Conservation (phyloP, 2,888 invertebrate genomes). For the Acleris cristana region DNA sequence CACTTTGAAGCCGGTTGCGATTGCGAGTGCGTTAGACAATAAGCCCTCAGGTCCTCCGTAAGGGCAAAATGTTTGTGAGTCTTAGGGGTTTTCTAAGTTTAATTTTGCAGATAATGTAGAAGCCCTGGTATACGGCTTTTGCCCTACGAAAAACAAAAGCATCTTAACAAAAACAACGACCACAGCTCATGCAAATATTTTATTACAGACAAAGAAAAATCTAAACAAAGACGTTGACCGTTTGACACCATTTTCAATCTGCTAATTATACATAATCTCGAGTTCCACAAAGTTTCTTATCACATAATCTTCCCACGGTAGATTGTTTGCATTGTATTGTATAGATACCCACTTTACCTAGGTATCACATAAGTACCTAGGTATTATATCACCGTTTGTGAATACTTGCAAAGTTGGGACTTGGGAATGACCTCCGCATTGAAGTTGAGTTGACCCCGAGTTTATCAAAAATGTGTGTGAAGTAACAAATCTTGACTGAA, state of each 20-base stretch:
- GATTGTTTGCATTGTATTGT: conserved; percentile 8
- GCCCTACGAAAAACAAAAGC: too few species aligned
- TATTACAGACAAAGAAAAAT: not conserved
- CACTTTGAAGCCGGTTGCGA: too few species aligned
- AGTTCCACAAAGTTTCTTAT: conserved; percentile 14
- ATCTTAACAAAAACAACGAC: too few species aligned
- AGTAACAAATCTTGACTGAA: not conserved
- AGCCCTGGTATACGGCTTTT: too few species aligned
- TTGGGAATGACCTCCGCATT: conserved; percentile 25
- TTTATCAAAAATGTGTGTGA: not conserved
- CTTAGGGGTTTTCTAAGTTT: too few species aligned
- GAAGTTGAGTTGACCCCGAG: conserved; percentile 11
- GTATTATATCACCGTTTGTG: conserved; percentile 25
- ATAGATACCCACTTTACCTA: not conserved
- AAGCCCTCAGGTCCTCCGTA: too few species aligned
- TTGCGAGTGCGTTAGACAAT: too few species aligned
- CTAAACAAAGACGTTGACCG: conserved; percentile 17
- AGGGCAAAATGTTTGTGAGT: too few species aligned
- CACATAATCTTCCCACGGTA: conserved; percentile 25
- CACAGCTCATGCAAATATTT: too few species aligned
- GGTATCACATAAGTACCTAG: not conserved
- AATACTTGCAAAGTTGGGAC: conserved; percentile 1
- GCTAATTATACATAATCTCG: conserved; percentile 20
- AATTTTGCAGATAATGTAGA: too few species aligned
- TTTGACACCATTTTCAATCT: conserved; percentile 26